Evolutionary conservation across 2,888 invertebrate genomes (phyloP).

Genomic region (Sicus ferrugineus): DNA sequence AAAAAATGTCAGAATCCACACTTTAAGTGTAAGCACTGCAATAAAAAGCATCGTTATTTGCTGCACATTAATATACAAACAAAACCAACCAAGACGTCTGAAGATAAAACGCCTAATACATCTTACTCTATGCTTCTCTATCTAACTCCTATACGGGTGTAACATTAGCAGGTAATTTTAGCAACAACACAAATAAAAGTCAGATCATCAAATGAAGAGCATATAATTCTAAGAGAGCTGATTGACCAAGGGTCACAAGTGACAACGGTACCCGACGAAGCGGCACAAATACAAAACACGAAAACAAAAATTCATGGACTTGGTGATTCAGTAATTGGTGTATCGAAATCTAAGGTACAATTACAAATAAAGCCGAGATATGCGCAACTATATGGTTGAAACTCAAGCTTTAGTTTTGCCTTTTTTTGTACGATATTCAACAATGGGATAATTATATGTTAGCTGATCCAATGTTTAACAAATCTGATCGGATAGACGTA

Average conservation of each 20-base stretch:
- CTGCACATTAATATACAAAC: neutral
- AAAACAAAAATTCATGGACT: conserved; percentile 20
- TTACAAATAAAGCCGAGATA: conserved; percentile 27
- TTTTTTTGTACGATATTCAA: neutral
- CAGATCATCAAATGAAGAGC: neutral
- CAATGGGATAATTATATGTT: conserved; percentile 1
- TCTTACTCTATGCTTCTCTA: conserved; percentile 13
- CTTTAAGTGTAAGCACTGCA: neutral
- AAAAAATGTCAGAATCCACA: neutral
- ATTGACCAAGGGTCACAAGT: conserved; percentile 27
- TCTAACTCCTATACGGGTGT: too few relatives aligned
- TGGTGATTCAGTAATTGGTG: conserved; percentile 15
- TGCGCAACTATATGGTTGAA: conserved; percentile 2
- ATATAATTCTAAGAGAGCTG: conserved; percentile 14
- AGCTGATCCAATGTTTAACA: conserved; percentile 2
- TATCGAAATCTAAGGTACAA: conserved; percentile 17
- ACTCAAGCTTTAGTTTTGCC: neutral
- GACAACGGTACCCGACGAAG: conserved; percentile 27
- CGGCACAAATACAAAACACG: conserved; percentile 10
- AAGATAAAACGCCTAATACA: conserved; percentile 5
- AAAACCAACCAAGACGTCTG: neutral
- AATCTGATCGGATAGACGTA: neutral
- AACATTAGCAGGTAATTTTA: neutral
- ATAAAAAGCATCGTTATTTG: too few relatives aligned
- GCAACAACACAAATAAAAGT: neutral